These are phyloP conservation scores for Cyphotilapia sp. DNA, from an alignment of 2,113 vertebrate genomes.

Conservation along the genomic window DNA sequence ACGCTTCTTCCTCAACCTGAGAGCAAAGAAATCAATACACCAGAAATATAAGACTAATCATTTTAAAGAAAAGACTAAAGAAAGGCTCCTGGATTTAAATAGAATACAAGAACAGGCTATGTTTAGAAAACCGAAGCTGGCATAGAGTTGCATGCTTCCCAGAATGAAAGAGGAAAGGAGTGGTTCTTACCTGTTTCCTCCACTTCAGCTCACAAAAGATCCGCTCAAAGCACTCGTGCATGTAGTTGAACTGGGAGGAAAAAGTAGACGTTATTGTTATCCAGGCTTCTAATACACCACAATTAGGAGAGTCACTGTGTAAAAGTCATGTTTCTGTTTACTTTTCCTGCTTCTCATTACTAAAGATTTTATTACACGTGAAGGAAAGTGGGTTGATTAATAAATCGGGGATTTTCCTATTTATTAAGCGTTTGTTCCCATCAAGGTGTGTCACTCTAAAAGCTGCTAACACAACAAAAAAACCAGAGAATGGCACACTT, in stretches of 20 bases:
- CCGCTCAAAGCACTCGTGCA: slow-evolving; percentile 97
- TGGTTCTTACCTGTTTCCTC: slow-evolving; percentile 88
- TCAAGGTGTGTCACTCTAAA: not conserved
- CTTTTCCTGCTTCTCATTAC: not conserved
- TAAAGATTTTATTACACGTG: not conserved
- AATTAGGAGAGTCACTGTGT: not conserved
- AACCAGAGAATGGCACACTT: not conserved
- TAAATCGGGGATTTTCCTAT: fast-evolving
- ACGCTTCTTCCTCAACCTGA: slow-evolving; percentile 79
- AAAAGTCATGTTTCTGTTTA: not conserved
- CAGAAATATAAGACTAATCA: not conserved
- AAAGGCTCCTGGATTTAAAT: not conserved
- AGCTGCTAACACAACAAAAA: not conserved
- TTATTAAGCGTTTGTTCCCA: not conserved
- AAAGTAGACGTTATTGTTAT: not conserved
- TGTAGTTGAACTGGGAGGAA: slow-evolving; percentile 89
- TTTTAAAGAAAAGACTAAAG: not conserved
- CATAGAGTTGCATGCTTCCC: not conserved
- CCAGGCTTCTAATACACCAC: not conserved
- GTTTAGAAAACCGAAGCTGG: slow-evolving; percentile 18
- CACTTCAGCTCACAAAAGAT: slow-evolving; percentile 98
- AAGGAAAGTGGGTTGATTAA: not conserved
- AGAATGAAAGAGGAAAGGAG: slow-evolving; percentile 46
- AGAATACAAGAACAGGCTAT: not conserved
- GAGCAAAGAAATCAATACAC: not conserved